Percentiles rank a stretch among this genome's conserved stretches.
phyloP scores from a whole-genome alignment of 2,888 invertebrate genomes.

The Ptychoptera contaminata region DNA sequence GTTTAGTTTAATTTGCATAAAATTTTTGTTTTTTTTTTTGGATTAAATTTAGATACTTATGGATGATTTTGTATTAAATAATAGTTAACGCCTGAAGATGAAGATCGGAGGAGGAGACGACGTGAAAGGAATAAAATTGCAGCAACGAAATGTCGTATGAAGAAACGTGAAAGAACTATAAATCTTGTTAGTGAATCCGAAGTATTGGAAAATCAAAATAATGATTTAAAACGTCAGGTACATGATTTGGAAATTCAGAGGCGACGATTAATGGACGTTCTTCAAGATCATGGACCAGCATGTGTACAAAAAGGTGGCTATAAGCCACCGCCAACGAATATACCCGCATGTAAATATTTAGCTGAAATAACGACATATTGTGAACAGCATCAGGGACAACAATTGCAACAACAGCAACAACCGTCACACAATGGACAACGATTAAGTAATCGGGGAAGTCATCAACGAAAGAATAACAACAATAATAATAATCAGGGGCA shows the following conservation, averaged over 20 bases:
- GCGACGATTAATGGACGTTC: slow-evolving; percentile 61
- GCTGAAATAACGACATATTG: slow-evolving; percentile 17
- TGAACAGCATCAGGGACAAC: slow-evolving; percentile 10
- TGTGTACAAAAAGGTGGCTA: slow-evolving; percentile 38
- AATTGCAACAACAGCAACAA: slow-evolving; percentile 12
- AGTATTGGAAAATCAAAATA: slow-evolving; percentile 68
- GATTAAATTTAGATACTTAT: background rate
- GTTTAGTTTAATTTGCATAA: background rate
- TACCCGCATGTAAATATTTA: slow-evolving; percentile 27
- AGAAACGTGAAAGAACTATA: slow-evolving; percentile 78
- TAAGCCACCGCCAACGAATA: slow-evolving; percentile 22
- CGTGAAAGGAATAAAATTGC: slow-evolving; percentile 89
- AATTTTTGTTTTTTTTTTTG: background rate
- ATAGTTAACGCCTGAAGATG: slow-evolving; percentile 80
- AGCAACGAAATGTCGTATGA: slow-evolving; percentile 85
- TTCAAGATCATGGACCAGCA: slow-evolving; percentile 54
- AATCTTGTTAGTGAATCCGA: slow-evolving; percentile 78
- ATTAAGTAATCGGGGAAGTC: slow-evolving; percentile 9
- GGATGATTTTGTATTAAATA: slow-evolving; percentile 16
- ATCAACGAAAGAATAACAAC: slow-evolving; percentile 14
- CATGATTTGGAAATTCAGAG: slow-evolving; percentile 67
- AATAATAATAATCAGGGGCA: slow-evolving; percentile 14
- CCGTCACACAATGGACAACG: slow-evolving; percentile 9
- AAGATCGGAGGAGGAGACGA: slow-evolving; percentile 68
- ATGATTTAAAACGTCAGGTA: slow-evolving; percentile 67